Base-by-base conservation (phyloP, 2,113 vertebrate species). In the Synodontis membranacea region DNA sequence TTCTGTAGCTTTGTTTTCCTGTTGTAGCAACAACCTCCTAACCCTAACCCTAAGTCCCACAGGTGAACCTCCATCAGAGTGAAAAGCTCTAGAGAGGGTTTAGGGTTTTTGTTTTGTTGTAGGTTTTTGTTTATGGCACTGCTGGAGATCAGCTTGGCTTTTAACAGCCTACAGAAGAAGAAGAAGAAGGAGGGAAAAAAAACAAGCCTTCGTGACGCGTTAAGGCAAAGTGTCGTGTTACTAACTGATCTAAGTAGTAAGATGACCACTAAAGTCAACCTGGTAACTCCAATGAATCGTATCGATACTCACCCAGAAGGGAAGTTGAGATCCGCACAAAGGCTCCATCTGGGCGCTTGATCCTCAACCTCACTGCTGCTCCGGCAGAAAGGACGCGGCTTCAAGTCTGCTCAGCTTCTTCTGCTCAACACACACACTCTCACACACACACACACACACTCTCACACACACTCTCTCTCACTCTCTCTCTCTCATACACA, bases 241-340 rank as follows among this genome's bases (percentile, higher is more conserved):
- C 2, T 34, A 52, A 52, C 5, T 78, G n/a, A 3, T 42, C 37
- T 5, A 15, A 17, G 0, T 4, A 34, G 5, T 17, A 17, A 37
- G 34, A 19, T 46, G n/a, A 21, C 0, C 48, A 34, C 2, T 21
- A 31, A 31, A 39, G 19, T 6, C 34, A 7, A 6, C 34, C 34
- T 42, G 78, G 5, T 4, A 4, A 52, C 5, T 19, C 17, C 17
- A n/a, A 17, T 37, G 4, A 80, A 34, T 21, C 10, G 34, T 12
- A 11, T 4, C 25, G 12, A 9, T 25, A 93, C 94, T 94, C 89
- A 96, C 95, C 95, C 95, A 96, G 88, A 96, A 95, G 2, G 93
- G 92, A 37, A 90, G 91, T 9, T 92, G n/a, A 1, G 90, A 48
- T 91, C 95, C 95, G 88, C 95, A 95, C 58, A 96, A 88, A 83